Conservation (phyloP, 2,797 vertebrate species). For the Pagetopsis macropterus region DNA sequence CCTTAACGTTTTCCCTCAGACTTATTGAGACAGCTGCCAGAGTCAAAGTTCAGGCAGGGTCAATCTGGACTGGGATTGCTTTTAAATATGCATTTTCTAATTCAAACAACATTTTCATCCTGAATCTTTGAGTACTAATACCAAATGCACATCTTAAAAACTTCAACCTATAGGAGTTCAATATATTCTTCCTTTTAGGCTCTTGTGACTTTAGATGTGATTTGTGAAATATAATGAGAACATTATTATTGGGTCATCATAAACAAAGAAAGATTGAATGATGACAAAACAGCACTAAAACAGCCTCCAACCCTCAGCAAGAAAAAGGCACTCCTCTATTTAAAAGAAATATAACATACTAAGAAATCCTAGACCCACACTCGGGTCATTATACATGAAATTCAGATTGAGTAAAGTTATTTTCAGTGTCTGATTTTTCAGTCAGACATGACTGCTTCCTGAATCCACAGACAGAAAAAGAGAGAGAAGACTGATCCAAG, state of each 20-base stretch:
- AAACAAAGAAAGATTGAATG: not conserved
- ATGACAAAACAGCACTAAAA: conserved; percentile 4
- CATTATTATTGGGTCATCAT: not conserved
- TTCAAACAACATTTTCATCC: too few relatives aligned
- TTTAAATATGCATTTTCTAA: not conserved
- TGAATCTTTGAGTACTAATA: too few relatives aligned
- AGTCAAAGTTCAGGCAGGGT: conserved; percentile 4
- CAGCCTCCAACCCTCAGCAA: not conserved
- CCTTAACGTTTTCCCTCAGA: conserved; percentile 37
- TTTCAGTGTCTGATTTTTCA: too few relatives aligned
- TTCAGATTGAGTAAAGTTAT: conserved; percentile 6
- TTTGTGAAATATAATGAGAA: not conserved
- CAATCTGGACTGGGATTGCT: conserved; percentile 13
- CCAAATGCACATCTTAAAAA: too few relatives aligned
- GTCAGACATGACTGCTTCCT: conserved; percentile 35
- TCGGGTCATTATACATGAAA: not conserved
- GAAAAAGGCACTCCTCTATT: not conserved
- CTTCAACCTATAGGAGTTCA: not conserved
- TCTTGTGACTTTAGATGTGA: not conserved
- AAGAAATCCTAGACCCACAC: not conserved
- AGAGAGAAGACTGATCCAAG: conserved; percentile 64
- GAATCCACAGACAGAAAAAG: conserved; percentile 26
- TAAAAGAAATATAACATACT: not conserved
- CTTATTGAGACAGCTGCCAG: conserved; percentile 29
- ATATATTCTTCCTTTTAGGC: not conserved